phyloP scores from a whole-genome alignment of 37 sponge, comb jelly and placozoan species.

The Aphrocallistes beatrix region DNA sequence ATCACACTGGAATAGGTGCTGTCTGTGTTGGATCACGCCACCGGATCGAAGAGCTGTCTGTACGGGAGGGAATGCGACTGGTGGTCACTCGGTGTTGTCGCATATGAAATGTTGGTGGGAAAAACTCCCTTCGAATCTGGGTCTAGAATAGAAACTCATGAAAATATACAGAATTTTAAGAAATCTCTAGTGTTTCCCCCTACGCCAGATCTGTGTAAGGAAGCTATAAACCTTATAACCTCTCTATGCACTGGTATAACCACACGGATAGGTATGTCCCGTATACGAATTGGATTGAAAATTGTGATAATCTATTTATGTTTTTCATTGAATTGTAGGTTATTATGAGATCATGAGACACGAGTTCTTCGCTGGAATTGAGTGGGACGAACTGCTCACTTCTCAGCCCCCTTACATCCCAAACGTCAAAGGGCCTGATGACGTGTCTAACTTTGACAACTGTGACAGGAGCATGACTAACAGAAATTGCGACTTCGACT shows the following conservation, averaged over 20 bases:
- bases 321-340: constrained; percentile 38
- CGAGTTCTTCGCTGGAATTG: constrained; percentile 41
- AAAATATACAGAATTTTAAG: constrained; percentile 75
- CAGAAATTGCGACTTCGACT: not conserved
- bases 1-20: constrained; percentile 26
- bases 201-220: not conserved
- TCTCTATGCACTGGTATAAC: not conserved
- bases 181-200: constrained; percentile 24
- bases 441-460: constrained; percentile 70
- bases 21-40: constrained; percentile 42
- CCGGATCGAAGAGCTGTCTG: constrained; percentile 22
- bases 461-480: not conserved
- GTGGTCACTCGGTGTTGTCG: constrained; percentile 96
- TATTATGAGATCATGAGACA: constrained; percentile 48
- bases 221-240: not conserved
- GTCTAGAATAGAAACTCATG: constrained; percentile 63
- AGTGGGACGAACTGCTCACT: constrained; percentile 46
- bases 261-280: not conserved
- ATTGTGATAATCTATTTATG: not conserved
- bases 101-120: constrained; percentile 78
- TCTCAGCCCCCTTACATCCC: constrained; percentile 69
- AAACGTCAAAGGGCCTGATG: constrained; percentile 33
- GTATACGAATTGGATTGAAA: not conserved
- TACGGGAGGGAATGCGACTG: constrained; percentile 88
- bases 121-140: constrained; percentile 81